These are phyloP conservation scores for Myiozetetes cayanensis DNA, from an alignment of 2,113 vertebrate species.

Conservation along the genomic window DNA sequence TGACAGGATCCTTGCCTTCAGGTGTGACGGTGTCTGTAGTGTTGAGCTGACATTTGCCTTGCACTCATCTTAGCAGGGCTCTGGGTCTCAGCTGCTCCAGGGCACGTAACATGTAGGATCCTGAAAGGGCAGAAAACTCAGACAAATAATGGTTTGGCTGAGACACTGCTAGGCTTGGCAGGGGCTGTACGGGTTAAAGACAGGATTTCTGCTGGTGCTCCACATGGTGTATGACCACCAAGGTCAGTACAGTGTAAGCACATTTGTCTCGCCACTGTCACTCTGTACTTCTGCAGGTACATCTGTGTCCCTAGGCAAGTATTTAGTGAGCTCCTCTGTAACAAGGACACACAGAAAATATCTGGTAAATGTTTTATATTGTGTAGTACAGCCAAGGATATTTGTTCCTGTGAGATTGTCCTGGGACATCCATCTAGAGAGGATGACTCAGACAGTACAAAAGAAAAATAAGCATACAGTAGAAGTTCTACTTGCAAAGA, in stretches of 20 bases:
- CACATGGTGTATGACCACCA: neutral
- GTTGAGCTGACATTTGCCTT: accelerated
- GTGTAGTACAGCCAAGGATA: neutral
- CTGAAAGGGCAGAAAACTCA: neutral
- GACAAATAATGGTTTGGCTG: neutral
- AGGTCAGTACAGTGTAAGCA: neutral
- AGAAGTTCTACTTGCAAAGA: neutral
- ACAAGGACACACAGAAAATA: neutral
- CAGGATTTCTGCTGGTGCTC: neutral
- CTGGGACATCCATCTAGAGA: neutral
- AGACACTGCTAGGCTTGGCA: neutral
- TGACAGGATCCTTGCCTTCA: neutral
- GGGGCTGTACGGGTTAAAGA: neutral
- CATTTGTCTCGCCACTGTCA: neutral
- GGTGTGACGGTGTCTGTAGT: accelerated
- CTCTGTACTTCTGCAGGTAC: neutral
- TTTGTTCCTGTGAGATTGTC: neutral
- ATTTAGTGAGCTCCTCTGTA: neutral
- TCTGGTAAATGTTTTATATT: neutral
- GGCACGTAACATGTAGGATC: accelerated
- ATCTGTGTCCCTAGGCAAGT: slow-evolving; percentile 31
- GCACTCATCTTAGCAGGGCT: neutral
- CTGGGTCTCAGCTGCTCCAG: neutral
- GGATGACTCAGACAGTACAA: neutral
- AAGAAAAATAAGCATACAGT: neutral